These are phyloP conservation scores for Bombyx huttoni DNA, from an alignment of 2,888 invertebrate species.

Conservation along the genomic window DNA sequence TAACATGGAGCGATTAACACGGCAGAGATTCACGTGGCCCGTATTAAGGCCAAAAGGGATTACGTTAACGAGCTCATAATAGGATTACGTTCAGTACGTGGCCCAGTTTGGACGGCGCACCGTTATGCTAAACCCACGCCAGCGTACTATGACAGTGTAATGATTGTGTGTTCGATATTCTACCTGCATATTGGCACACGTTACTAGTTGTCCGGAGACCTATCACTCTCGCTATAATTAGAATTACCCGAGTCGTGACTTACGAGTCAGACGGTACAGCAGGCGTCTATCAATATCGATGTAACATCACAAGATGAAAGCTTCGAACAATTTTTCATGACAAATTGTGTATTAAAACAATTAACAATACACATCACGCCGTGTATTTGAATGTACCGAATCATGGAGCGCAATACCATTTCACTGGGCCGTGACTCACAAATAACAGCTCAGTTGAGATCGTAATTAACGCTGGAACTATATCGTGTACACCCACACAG, in stretches of 20 bases:
- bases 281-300: background rate
- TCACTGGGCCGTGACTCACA: constrained; percentile 67
- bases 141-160: constrained; percentile 56
- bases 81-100: constrained; percentile 59
- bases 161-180: constrained; percentile 46
- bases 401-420: constrained; percentile 48
- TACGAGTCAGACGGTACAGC: background rate
- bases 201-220: constrained; percentile 32
- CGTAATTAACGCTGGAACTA: constrained; percentile 56
- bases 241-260: constrained; percentile 28
- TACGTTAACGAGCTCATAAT: constrained; percentile 66
- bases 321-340: constrained; percentile 29
- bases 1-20: constrained; percentile 7
- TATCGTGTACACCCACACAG: constrained; percentile 56
- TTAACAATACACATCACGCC: constrained; percentile 55
- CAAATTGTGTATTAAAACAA: constrained; percentile 34
- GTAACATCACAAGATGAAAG: constrained; percentile 40
- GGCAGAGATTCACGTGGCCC: constrained; percentile 19
- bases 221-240: constrained; percentile 30
- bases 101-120: constrained; percentile 49
- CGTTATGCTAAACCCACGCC: constrained; percentile 51
- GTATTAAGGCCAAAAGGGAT: constrained; percentile 46
- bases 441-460: constrained; percentile 63
- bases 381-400: constrained; percentile 53
- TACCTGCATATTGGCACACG: constrained; percentile 25